phyloP scores from a whole-genome alignment of 1,140 invertebrate species.

The Bombus fervidus region DNA sequence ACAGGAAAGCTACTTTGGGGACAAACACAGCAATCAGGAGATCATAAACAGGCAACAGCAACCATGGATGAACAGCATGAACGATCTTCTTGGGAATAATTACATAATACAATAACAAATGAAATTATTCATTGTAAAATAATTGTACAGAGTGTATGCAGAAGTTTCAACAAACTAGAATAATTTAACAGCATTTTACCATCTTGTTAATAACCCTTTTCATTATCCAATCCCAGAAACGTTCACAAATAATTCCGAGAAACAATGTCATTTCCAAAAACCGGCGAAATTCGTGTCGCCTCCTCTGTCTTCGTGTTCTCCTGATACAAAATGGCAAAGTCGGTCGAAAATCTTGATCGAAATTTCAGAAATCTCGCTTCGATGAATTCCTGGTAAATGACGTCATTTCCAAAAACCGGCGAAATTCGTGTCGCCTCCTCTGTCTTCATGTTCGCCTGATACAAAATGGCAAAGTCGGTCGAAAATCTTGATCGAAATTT shows the following conservation, averaged over 20 bases:
- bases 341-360: no score
- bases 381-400: no score
- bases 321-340: constrained; percentile 43
- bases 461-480: background rate
- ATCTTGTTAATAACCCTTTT: background rate
- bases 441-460: no score
- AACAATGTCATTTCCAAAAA: background rate
- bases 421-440: rapidly evolving
- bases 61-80: background rate
- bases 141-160: background rate
- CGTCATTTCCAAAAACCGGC: no score
- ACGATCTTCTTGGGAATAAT: no score
- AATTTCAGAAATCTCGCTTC: no score
- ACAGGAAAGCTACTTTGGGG: no score
- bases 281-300: background rate
- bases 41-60: no score
- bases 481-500: background rate
- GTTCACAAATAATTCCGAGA: no score
- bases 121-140: background rate
- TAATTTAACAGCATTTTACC: background rate
- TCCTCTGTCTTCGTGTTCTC: background rate
- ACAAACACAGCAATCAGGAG: no score
- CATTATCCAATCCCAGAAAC: background rate
- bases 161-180: background rate
- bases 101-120: background rate